Evolutionary conservation across 2,888 invertebrate species (phyloP), one percentile per base, ranked within the genome.

Genomic region (Harpagoxenus sublaevis): DNA sequence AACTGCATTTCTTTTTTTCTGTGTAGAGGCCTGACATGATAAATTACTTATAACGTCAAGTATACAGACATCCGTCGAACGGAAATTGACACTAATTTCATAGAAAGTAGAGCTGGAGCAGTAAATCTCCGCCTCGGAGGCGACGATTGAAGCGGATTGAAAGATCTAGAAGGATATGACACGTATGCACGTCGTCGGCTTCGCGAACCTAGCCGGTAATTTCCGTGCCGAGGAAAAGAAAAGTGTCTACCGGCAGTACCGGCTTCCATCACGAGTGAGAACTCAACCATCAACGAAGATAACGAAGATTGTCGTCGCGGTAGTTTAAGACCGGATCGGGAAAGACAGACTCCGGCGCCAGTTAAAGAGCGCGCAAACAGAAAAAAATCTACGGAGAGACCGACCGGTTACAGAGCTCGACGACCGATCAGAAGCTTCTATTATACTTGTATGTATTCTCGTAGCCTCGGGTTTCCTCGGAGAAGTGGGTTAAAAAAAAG

Each of bases 401-500:
- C 57, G 45, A 75, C 75, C 65, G 71, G 77, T 77, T 85, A 60
- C 31, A 55, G 75, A 66, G 23, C 86, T 55, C 63, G 73, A 70
- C 63, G 60, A 74, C 55, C 62, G 60, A 62, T 53, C 60, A 78
- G 60, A 87, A 53, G 35, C 73, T 84, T 75, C 75, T 35, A 81
- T 86, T 68, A 51, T 39, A 23, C 4, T 10, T 5, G 10, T 3
- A 15, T 48, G 15, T 48, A 28, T 73, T 28, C 39, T 57, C 18
- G 31, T 62, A 75, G 68, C 62, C 39, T 53, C 65, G 63, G 45
- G 45, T 45, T 79, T 83, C 57, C 28, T 84, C 51, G 45, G 63
- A 35, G 35, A 84, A 84, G 75, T 86, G 82, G 84, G 84, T 84
- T 84, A 84, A n/a, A n/a, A n/a, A n/a, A n/a, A n/a, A 10, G 62